Evolutionary conservation across 2,113 vertebrate species (phyloP), one percentile per base, ranked within the genome.

Genomic region (Microtus montanus): DNA sequence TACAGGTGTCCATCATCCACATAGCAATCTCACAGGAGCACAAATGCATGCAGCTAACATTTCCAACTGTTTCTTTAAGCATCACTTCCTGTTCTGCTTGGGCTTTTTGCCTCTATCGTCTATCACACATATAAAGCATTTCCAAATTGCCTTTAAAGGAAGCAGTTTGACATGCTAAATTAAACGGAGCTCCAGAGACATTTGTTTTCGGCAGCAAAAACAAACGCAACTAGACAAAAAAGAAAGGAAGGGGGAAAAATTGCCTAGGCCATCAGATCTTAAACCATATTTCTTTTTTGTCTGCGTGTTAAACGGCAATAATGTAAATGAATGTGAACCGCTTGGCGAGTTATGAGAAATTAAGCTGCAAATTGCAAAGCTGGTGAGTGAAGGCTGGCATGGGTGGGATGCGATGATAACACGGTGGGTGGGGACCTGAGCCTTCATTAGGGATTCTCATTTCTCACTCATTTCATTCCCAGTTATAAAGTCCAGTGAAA

Each of bases 401-500:
- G 82, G 71, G 89, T 83, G 3, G 5, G 96, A 97, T 89, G 35
- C 35, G 92, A 93, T 85, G 44, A 87, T 30, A 93, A 89, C 71
- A 2, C 19, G 89, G 83, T 94, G 94, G 63, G 94, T 95, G 91
- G 66, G 64, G 90, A 47, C 68, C 75, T 87, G n/a, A 87, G 38
- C 90, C 89, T 83, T 84, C 77, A 75, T 96, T 96, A 95, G 93
- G 92, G 49, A 92, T 10, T 87, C 52, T 96, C 28, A 26, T 96
- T 97, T 93, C 75, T 95, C 89, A 97, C 94, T 97, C 87, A 91
- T 96, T 90, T 97, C 94, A 97, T 61, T 28, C 94, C 35, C 75
- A 96, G 68, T 92, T 97, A 96, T 96, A 96, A 98, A 97, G 96
- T 66, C 38, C 66, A 96, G 44, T 91, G 90, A 98, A 97, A 98